Evolutionary conservation across 2,113 vertebrate species (phyloP).

Genomic region (Sebastes fasciatus): DNA sequence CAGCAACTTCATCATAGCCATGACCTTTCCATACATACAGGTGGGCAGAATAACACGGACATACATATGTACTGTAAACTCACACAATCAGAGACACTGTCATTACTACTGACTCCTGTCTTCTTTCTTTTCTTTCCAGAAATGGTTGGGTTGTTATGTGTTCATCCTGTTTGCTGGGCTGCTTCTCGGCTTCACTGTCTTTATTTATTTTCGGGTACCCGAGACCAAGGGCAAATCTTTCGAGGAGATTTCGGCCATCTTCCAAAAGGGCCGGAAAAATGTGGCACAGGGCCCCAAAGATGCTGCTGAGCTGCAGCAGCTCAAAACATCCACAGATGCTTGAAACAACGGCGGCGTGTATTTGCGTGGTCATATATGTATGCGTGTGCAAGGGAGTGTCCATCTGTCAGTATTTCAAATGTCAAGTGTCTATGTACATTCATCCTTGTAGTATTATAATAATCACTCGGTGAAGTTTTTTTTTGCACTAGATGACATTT

Average conservation of each 20-base stretch:
- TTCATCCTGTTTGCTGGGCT: constrained; percentile 90
- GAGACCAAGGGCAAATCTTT: constrained; percentile 97
- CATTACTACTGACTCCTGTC: neutral
- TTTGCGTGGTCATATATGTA: neutral
- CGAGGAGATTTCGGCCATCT: constrained; percentile 91
- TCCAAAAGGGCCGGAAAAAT: constrained; percentile 82
- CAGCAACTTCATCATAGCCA: constrained; percentile 94
- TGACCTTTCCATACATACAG: constrained; percentile 93
- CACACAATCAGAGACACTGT: neutral
- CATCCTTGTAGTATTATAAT: neutral
- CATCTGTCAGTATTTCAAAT: constrained; percentile 24
- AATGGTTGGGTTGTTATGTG: constrained; percentile 86
- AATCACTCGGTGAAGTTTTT: neutral
- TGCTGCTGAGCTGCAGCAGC: constrained; percentile 87
- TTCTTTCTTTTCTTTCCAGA: constrained; percentile 75
- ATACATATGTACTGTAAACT: neutral
- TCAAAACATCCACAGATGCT: constrained; percentile 81
- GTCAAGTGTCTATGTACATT: neutral
- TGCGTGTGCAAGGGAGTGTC: neutral
- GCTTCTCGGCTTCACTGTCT: constrained; percentile 88
- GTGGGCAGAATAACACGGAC: constrained; percentile 75
- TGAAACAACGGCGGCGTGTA: constrained; percentile 66
- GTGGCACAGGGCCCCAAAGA: constrained; percentile 25
- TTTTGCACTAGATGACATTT: neutral
- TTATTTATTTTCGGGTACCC: constrained; percentile 89